A percentile compares a stretch with the other conserved stretches of the same genome.
phyloP scores from a whole-genome alignment of 2,113 vertebrate species.

The Oryzias curvinotus region DNA sequence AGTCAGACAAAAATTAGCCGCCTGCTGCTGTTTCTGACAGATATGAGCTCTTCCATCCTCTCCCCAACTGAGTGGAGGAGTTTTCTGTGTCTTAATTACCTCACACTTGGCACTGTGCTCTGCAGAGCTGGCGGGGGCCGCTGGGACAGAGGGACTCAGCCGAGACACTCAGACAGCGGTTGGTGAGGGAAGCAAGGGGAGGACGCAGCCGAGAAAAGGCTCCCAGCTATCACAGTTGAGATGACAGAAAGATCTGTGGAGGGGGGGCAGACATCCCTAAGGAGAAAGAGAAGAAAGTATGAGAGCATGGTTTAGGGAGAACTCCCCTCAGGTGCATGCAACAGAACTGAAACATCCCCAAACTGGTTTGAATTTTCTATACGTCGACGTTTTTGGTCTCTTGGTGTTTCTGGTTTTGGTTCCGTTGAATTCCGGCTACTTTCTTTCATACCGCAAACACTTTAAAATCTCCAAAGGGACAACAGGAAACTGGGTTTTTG shows the following conservation, averaged over 20 bases:
- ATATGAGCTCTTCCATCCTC: conserved; percentile 55
- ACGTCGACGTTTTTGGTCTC: conserved; percentile 24
- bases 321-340: conserved; percentile 52
- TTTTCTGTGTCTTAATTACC: conserved; percentile 72
- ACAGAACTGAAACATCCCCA: conserved; percentile 56
- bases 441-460: conserved; percentile 35
- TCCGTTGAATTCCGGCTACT: conserved; percentile 23
- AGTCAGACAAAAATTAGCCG: conserved; percentile 50
- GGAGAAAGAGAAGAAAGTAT: conserved; percentile 57
- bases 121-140: conserved; percentile 42
- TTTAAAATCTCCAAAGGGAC: background rate
- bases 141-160: conserved; percentile 46
- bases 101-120: conserved; percentile 61
- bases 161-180: conserved; percentile 62
- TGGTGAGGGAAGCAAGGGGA: conserved; percentile 69
- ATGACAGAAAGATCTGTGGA: conserved; percentile 47
- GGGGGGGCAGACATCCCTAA: conserved; percentile 41
- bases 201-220: conserved; percentile 52
- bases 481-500: too few species aligned
- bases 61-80: conserved; percentile 50
- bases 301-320: conserved; percentile 49
- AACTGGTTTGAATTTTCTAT: conserved; percentile 32
- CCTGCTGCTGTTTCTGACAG: conserved; percentile 58
- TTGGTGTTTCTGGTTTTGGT: conserved; percentile 20
- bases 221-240: conserved; percentile 48